Evolutionary conservation across 2,113 vertebrate genomes (phyloP), one percentile per base, ranked within the genome.

Genomic region (Micronycteris hirsuta): DNA sequence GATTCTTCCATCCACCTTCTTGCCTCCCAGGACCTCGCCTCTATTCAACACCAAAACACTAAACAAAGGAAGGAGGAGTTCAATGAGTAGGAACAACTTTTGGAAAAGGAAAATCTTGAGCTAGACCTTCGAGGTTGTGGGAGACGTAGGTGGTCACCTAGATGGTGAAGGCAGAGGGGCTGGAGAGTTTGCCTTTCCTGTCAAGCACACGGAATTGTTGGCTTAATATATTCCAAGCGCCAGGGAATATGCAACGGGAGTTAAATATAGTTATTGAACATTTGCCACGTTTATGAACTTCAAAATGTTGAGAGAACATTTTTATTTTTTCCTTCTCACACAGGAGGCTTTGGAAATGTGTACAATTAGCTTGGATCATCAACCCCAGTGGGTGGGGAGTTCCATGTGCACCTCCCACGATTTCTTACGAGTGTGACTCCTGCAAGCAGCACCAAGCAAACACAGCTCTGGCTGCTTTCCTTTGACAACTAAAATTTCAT

Each of bases 211-310:
- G 33, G 67, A 88, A 96, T 90, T 87, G 91, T 85, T 78, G 41
- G 67, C 88, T 97, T 92, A 38, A 95, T 96, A 43, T 90, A 92
- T 96, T 97, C 96, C 49, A 54, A 97, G 92, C 94, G 65, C 94
- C 92, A 71, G 80, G 41, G 91, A 97, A 81, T 95, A 94, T 96
- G 94, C 89, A 97, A 87, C 14, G 26, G 70, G 86, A 97, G 94
- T 94, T 98, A 98, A 97, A 98, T 98, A 97, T 98, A 98, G 96
- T 88, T 96, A 78, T 97, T 98, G 97, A 97, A 97, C 96, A 94
- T 98, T 97, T 97, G 97, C 97, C 97, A 98, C 91, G 68, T 96
- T 95, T 96, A 91, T 98, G 97, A 97, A 97, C 96, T 97, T 98
- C 97, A 97, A 83, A 98, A 97, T 97, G 97, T 97, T 94, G 96